Conservation (phyloP, 1,140 invertebrate species). For the Saccostrea echinata region DNA sequence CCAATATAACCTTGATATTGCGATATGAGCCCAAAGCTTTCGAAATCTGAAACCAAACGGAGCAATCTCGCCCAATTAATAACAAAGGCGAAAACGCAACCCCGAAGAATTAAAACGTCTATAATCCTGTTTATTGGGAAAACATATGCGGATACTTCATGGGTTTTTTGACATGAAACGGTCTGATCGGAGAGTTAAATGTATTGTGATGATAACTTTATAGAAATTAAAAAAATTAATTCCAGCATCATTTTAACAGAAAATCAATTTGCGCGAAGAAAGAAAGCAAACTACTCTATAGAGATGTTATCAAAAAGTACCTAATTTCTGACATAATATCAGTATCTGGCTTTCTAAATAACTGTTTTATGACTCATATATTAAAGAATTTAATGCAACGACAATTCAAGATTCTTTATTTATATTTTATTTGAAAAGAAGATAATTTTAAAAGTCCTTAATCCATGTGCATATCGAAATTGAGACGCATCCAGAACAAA, state of each 20-base stretch:
- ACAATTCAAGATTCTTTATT: too few species aligned
- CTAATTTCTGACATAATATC: conserved; percentile 8
- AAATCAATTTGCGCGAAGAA: conserved; percentile 18
- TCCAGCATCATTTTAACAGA: conserved; percentile 37
- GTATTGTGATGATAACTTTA: conserved; percentile 42
- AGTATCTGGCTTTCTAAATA: background rate
- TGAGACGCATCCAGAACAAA: too few species aligned
- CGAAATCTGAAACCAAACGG: conserved; percentile 39
- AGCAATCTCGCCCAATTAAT: conserved; percentile 50
- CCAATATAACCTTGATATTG: conserved; percentile 50
- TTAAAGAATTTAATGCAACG: background rate
- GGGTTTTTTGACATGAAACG: conserved; percentile 40
- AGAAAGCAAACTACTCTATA: conserved; percentile 15
- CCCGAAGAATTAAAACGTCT: conserved; percentile 48
- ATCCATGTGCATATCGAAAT: too few species aligned
- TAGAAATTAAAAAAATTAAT: conserved; percentile 53
- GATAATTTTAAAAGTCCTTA: too few species aligned
- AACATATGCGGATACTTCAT: conserved; percentile 42
- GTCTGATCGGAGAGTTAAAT: conserved; percentile 33
- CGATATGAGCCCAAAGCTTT: conserved; percentile 24
- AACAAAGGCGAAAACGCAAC: conserved; percentile 51
- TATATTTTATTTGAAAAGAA: too few species aligned
- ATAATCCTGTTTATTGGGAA: conserved; percentile 46
- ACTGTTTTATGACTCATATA: background rate
- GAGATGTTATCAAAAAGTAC: conserved; percentile 22